Evolutionary conservation across 2,113 vertebrate species (phyloP), one percentile per base, ranked within the genome.

Genomic region (Amblyopsis rosae): DNA sequence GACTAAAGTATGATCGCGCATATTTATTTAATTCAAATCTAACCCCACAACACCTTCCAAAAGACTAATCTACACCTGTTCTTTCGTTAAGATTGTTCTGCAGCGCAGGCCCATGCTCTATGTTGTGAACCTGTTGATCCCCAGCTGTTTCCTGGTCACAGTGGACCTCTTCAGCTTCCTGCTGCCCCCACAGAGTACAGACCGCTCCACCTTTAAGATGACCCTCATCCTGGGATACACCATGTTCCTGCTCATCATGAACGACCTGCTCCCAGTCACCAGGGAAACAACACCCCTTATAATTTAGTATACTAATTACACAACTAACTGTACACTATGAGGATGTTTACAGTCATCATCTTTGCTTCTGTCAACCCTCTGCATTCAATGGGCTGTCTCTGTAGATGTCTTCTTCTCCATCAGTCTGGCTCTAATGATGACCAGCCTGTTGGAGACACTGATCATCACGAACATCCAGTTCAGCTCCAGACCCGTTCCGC

Each of bases 161-260:
- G 88, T 90, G 4, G 92, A 94, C 2, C 73, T 92, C 66, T 85
- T 93, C 73, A 95, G 93, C 77, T 94, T 95, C 87, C 88, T 91
- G 59, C 82, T 95, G 55, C 93, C 92, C 0, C 85, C 89, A 1
- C 88, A 93, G 63, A 87, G 16, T 1, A 72, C 85, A 12, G 94
- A 88, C 60, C 77, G 89, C 0, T 92, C 91, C 0, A 75, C 91
- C 41, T 94, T 94, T 69, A 94, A 93, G 86, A 93, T 93, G 86
- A 94, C 92, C 0, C 87, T 95, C 12, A 93, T 94, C 54, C 73
- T 94, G 78, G 94, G 93, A 61, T 93, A 94, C 86, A 92, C 90
- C 0, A 86, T 94, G 49, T 94, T 94, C 81, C 84, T 94, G 73
- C 90, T 94, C 77, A 88, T 92, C 65, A 93, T 93, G 91, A 94